Evolutionary conservation across 1,140 invertebrate genomes (phyloP), one percentile per base, ranked within the genome.

Genomic region (Aplysia californica): DNA sequence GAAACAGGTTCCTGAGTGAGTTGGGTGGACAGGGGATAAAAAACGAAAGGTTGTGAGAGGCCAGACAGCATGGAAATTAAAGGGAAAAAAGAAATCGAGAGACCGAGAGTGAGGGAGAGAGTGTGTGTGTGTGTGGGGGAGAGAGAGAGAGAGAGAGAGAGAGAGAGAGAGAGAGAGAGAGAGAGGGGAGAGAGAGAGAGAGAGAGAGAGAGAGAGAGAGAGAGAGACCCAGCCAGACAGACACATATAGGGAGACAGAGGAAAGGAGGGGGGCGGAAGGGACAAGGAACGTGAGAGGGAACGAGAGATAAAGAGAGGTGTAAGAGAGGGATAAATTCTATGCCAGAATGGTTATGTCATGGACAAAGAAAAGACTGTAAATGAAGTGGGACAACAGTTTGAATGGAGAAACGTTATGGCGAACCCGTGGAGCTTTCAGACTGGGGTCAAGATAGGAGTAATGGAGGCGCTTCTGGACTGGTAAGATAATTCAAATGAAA

Each of bases 231-330:
- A 36, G 33, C 55, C 23, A 55, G 33, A 35, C 21, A 71, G 41
- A 71, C 31, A 35, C 31, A 71, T 23, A 71, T 20, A 35, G 33
- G 58, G 44, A 71, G n/a, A 36, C 31, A 71, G 69, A 71, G 36
- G 55, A 56, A 26, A 50, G 33, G 36, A n/a, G n/a, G 29, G 31
- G 35, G 29, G 44, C 55, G 35, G 20, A 56, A 71, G 26, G 31
- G 36, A 50, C 29, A 50, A 1, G 31, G 50, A 55, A 56, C 21
- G 29, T 39, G 50, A 74, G 58, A 38, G 58, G 64, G 20, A 38
- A 23, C 18, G 33, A 64, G n/a, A 64, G 56, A 64, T 33, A 64
- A 23, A 64, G 35, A 64, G 33, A 64, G 56, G 39, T 21, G 39
- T 29, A 74, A 59, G 64, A 18, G 18, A 31, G 6, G 59, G 6